These are phyloP conservation scores for Kryptolebias marmoratus DNA, from an alignment of 2,113 vertebrate species.

Conservation along the genomic window DNA sequence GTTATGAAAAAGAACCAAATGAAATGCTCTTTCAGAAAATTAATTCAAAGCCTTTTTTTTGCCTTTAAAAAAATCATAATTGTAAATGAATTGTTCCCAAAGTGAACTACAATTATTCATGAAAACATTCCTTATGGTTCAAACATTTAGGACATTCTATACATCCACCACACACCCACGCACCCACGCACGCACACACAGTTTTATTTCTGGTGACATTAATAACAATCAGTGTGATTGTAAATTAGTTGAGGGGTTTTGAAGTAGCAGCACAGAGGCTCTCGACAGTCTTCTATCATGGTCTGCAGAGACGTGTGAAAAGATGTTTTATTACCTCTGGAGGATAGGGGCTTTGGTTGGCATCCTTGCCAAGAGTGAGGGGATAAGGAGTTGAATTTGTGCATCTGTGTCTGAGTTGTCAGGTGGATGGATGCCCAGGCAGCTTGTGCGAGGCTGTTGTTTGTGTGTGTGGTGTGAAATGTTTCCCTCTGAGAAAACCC, in stretches of 20 bases:
- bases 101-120: background rate
- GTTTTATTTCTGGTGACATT: conserved; percentile 13
- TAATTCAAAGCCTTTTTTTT: background rate
- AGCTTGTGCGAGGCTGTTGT: conserved; percentile 1
- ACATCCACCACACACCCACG: background rate
- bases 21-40: background rate
- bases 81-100: background rate
- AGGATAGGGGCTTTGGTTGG: conserved; percentile 64
- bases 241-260: conserved; percentile 66
- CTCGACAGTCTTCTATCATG: conserved; percentile 51
- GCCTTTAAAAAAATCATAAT: background rate
- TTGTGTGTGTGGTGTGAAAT: conserved; percentile 4
- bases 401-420: conserved; percentile 25
- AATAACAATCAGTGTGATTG: conserved; percentile 34
- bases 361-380: conserved; percentile 55
- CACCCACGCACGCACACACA: background rate
- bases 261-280: conserved; percentile 49
- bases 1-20: too few species aligned
- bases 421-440: conserved; percentile 52
- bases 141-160: conserved; percentile 29
- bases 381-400: conserved; percentile 42
- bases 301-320: conserved; percentile 64
- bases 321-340: conserved; percentile 77
- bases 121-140: conserved; percentile 1
- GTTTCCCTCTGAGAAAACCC: conserved; percentile 17